Percentiles rank a stretch among this genome's conserved stretches.
Evolutionary conservation across 2,113 vertebrate genomes (phyloP).

Genomic region (Malurus elegans): DNA sequence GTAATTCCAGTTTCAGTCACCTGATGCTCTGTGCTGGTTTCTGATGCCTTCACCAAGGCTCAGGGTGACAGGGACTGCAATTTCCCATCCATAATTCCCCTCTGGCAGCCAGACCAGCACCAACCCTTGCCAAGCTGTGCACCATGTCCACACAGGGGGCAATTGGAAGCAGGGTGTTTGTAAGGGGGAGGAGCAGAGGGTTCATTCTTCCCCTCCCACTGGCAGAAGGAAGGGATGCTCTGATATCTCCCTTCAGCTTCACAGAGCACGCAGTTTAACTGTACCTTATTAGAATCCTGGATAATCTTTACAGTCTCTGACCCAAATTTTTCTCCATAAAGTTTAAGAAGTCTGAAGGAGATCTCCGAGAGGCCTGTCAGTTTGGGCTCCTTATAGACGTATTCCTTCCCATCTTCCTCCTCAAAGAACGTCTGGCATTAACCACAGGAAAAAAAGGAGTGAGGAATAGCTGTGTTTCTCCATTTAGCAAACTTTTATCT

Average conservation of each 20-base stretch:
- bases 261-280: not conserved
- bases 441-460: not conserved
- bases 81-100: not conserved
- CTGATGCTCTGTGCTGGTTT: not conserved
- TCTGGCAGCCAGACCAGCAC: not conserved
- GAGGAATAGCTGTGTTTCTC: not conserved
- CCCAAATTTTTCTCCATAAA: conserved; percentile 96
- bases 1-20: not conserved
- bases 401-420: conserved; percentile 96
- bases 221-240: not conserved
- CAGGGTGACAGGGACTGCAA: not conserved
- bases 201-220: not conserved
- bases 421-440: conserved; percentile 88
- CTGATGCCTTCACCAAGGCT: not conserved
- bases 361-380: conserved; percentile 94
- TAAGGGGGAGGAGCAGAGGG: not conserved
- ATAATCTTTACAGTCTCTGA: conserved; percentile 91
- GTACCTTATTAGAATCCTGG: conserved; percentile 96
- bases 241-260: not conserved
- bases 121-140: not conserved
- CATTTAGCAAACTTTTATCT: not conserved
- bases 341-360: conserved; percentile 87
- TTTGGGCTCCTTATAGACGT: conserved; percentile 98
- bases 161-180: not conserved
- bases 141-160: not conserved